Conservation (phyloP, 2,888 invertebrate genomes). For the Branchellion lobata region DNA sequence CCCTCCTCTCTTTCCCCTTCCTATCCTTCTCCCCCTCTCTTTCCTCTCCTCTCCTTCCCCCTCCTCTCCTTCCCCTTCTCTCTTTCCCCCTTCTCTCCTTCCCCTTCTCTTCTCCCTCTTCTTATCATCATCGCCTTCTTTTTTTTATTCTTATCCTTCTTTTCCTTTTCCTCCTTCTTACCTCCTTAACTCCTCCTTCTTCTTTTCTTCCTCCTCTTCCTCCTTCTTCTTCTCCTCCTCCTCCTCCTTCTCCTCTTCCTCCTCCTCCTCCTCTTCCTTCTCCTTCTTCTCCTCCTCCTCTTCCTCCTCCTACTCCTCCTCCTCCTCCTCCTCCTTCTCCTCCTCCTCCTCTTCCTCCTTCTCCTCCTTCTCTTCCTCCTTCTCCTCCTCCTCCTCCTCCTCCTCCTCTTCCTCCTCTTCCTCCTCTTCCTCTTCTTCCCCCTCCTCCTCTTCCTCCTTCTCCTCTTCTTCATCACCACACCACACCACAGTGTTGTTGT, state of each 20-base stretch:
- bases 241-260: not conserved
- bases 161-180: not conserved
- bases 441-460: slow-evolving; percentile 1
- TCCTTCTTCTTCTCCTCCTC: not conserved
- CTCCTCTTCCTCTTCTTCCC: not conserved
- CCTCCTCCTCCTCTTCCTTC: slow-evolving; percentile 22
- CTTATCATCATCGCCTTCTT: too few species aligned
- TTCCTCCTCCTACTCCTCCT: not conserved
- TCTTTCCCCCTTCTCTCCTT: not conserved
- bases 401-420: not conserved
- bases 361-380: not conserved
- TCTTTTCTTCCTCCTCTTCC: not conserved
- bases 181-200: not conserved
- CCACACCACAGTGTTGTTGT: slow-evolving; percentile 49
- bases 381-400: not conserved
- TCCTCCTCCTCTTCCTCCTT: not conserved
- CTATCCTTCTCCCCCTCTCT: too few species aligned
- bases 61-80: not conserved
- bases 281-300: not conserved
- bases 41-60: not conserved
- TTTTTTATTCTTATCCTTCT: not conserved
- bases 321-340: slow-evolving; percentile 1
- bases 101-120: not conserved
- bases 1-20: too few species aligned
- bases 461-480: slow-evolving; percentile 5